Evolutionary conservation across 1,140 invertebrate species (phyloP).

Genomic region (Nebria ingens): DNA sequence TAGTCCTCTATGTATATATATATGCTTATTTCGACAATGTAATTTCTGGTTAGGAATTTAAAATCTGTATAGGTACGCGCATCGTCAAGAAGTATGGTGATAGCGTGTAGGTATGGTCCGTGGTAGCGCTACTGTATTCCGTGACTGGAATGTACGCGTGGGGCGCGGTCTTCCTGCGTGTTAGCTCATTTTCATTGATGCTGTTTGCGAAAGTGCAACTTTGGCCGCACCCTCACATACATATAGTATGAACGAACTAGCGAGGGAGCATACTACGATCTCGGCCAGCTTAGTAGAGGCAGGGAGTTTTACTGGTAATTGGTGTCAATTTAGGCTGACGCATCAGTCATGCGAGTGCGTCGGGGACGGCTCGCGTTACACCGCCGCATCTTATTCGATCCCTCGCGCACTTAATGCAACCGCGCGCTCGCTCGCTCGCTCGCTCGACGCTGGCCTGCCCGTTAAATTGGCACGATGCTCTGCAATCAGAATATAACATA

Average conservation of each 20-base stretch:
- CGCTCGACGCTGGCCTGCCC: neutral
- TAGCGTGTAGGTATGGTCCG: no score
- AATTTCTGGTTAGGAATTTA: no score
- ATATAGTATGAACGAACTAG: constrained; percentile 17
- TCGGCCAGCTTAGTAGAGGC: constrained; percentile 24
- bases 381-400: constrained; percentile 15
- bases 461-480: no score
- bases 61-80: no score
- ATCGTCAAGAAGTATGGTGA: no score
- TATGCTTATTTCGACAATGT: no score
- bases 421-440: no score
- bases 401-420: neutral
- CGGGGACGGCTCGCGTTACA: constrained; percentile 31
- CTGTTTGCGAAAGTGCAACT: constrained; percentile 26
- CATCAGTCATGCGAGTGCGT: constrained; percentile 28
- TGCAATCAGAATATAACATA: no score
- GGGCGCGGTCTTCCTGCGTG: constrained; percentile 21
- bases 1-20: no score
- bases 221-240: neutral
- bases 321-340: constrained; percentile 52
- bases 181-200: constrained; percentile 34
- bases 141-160: constrained; percentile 8
- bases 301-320: constrained; percentile 60
- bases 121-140: no score
- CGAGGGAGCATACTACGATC: constrained; percentile 21